Evolutionary conservation across 2,888 invertebrate species (phyloP).

Genomic region (Craniophora ligustri): DNA sequence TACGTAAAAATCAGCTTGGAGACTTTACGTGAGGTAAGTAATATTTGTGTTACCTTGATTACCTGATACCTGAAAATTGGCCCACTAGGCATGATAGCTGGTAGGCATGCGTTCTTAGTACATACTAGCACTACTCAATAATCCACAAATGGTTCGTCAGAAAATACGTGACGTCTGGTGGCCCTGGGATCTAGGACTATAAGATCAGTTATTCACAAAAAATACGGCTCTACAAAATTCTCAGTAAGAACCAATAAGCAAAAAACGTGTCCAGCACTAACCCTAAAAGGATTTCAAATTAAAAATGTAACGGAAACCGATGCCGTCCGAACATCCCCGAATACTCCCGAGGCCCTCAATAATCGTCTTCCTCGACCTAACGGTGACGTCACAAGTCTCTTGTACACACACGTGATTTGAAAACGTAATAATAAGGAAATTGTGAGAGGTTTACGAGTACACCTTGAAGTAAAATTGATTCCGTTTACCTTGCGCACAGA

Average conservation of each 20-base stretch:
- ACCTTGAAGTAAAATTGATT: slow-evolving; percentile 51
- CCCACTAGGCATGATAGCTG: too few species aligned
- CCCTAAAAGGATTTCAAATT: slow-evolving; percentile 21
- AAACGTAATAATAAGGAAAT: slow-evolving; percentile 46
- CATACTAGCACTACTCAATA: too few species aligned
- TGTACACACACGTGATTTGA: slow-evolving; percentile 22
- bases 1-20: too few species aligned
- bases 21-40: too few species aligned
- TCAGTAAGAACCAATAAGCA: neutral
- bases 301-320: slow-evolving; percentile 19
- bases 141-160: too few species aligned
- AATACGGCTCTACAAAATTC: neutral
- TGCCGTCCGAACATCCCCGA: neutral
- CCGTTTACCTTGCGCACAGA: slow-evolving; percentile 36
- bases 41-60: too few species aligned
- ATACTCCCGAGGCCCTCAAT: slow-evolving; percentile 5
- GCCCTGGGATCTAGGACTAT: too few species aligned
- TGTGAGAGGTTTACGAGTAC: slow-evolving; percentile 40
- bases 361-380: slow-evolving; percentile 9
- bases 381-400: slow-evolving; percentile 14
- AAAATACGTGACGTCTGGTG: too few species aligned
- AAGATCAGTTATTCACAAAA: too few species aligned
- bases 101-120: too few species aligned
- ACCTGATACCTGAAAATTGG: too few species aligned
- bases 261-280: neutral